A percentile compares a stretch with the other conserved stretches of the same genome.
Evolutionary conservation across 2,797 vertebrate genomes (phyloP).

Genomic region (Austrolebias charrua): DNA sequence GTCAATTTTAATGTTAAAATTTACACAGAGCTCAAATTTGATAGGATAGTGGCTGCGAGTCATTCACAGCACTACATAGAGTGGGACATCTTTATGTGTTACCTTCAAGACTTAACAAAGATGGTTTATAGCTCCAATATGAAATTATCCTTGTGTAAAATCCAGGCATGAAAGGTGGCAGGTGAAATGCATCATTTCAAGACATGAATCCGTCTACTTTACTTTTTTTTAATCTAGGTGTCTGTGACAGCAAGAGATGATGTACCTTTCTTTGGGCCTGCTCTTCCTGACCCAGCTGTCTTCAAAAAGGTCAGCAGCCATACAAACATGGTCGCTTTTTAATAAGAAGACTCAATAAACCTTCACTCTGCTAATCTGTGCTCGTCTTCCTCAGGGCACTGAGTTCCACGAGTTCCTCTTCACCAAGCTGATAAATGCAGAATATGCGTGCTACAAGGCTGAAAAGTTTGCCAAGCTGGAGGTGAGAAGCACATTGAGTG

Average conservation of each 20-base stretch:
- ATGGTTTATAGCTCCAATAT: too few species aligned
- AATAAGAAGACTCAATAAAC: slow-evolving; percentile 3
- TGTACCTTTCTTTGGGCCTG: slow-evolving; percentile 93
- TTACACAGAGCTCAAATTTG: too few species aligned
- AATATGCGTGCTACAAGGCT: slow-evolving; percentile 94
- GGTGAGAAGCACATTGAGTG: slow-evolving; percentile 73
- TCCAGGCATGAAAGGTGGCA: not conserved
- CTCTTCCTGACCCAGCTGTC: slow-evolving; percentile 89
- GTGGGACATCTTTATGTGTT: too few species aligned
- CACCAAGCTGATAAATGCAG: slow-evolving; percentile 96
- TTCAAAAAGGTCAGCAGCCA: slow-evolving; percentile 87
- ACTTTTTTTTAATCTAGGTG: slow-evolving; percentile 75
- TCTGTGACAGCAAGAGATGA: slow-evolving; percentile 93
- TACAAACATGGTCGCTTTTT: not conserved
- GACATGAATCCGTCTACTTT: not conserved
- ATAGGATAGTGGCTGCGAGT: too few species aligned
- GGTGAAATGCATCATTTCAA: not conserved
- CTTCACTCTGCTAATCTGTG: not conserved
- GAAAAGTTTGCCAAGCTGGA: slow-evolving; percentile 97
- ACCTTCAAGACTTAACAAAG: too few species aligned
- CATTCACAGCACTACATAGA: too few species aligned
- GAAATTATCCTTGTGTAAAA: too few species aligned
- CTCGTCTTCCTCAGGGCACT: slow-evolving; percentile 76
- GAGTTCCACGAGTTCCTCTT: slow-evolving; percentile 94
- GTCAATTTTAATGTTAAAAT: too few species aligned